Evolutionary conservation across 2,797 vertebrate genomes (phyloP), one percentile per base, ranked within the genome.

Genomic region (Poecile montanus): DNA sequence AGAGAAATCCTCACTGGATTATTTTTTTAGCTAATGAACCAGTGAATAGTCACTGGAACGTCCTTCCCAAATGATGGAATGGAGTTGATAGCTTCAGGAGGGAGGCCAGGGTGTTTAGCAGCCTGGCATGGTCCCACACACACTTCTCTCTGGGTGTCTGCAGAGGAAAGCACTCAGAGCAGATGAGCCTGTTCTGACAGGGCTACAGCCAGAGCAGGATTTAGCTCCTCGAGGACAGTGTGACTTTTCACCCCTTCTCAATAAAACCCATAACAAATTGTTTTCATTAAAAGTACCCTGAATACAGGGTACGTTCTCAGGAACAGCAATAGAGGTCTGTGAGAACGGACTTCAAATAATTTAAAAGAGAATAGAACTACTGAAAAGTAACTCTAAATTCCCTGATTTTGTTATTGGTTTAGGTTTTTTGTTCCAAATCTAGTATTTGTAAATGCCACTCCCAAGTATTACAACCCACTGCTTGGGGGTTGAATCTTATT

Each of bases 211-310:
- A 73, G 60, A 77, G 38, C 9, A 79, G 34, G 34, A 44, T 93
- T 85, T 16, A 61, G 13, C 44, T 90, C 14, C 56, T 68, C 2
- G 0, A 68, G 62, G 66, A 12, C 4, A 53, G 7, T 16, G 58
- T 27, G 54, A 34, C 25, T 82, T 77, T 86, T 13, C 34, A 58
- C 38, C 12, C 62, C 65, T 81, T 30, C 40, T 91, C 42, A 40
- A 32, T 56, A 88, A 75, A 70, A 68, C 56, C 47, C 19, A 3
- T 78, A 78, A 75, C 58, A 65, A 58, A 72, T 72, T n/a, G 20
- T 93, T 92, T 86, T 78, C 51, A 62, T 81, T 78, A 68, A 19
- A 78, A 68, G n/a, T 72, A 44, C 42, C 42, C 42, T 66, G 56
- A 83, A 78, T 75, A 68, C 50, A 88, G 47, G 26, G 7, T 14